Base-by-base conservation (phyloP, 2,113 vertebrate species). In the Aldabrachelys gigantea region DNA sequence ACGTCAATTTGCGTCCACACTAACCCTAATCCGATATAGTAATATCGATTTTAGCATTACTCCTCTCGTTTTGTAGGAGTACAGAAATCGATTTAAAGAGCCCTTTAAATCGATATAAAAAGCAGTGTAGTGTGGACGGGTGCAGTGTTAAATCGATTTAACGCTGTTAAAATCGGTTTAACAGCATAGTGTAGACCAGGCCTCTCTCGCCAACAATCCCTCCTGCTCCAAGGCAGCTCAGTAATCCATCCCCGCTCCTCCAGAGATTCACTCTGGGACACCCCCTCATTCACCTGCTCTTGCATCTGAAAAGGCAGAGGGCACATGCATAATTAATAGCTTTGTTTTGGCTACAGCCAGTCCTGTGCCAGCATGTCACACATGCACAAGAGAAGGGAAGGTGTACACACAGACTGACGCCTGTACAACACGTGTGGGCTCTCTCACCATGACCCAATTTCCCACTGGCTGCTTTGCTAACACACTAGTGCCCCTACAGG, bases 381-480 rank as follows among this genome's bases (percentile, higher is more conserved):
- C 80, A 13, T 5, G 0, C 3, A 65, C 1, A 0, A 56, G 85
- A 81, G 56, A 50, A 52, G 54, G 24, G 13, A 76, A 22, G 21
- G 9, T 0, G 22, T 41, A 53, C 59, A 59, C 1, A 10, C 2
- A 16, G 41, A 78, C 38, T 9, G 83, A 76, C 38, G 16, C 38
- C 52, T 53, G 47, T 4, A 3, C 0, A 25, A 13, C 12, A 85
- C 4, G 10, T 0, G 9, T 0, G 38, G 27, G 24, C 24, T 44
- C 41, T 41, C 12, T 44, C 41, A 78, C 75, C 24, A 47, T 38
- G 57, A 29, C 65, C 65, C 65, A n/a, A 38, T 44, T 29, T 47
- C 75, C 41, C 41, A 16, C 75, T 14, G 44, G 41, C 75, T 47
- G 75, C 25, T 47, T 47, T 24, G 24, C 12, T 27, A 72, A 72